Evolutionary conservation across 2,113 vertebrate species (phyloP).

Genomic region (Silurus glanis): DNA sequence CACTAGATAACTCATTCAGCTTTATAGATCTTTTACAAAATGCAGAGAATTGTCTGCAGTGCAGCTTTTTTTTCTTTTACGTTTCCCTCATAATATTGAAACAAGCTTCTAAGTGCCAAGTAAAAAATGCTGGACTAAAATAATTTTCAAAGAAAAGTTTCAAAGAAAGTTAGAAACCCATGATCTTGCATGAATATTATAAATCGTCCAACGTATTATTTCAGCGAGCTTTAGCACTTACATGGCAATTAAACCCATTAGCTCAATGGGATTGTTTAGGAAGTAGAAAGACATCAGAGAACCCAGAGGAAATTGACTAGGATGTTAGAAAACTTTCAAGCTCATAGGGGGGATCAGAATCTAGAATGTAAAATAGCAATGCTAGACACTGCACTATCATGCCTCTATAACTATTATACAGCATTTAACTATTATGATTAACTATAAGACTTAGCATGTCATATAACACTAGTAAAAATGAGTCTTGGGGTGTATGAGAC

Average conservation of each 20-base stretch:
- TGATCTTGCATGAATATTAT: neutral
- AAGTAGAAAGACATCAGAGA: neutral
- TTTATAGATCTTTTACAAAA: conserved; percentile 23
- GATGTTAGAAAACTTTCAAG: neutral
- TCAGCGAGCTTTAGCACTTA: neutral
- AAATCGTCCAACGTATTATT: neutral
- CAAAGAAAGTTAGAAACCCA: neutral
- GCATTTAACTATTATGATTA: neutral
- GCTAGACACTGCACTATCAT: neutral
- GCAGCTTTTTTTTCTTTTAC: neutral
- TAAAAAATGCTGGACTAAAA: neutral
- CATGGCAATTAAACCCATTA: neutral
- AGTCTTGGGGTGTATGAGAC: neutral
- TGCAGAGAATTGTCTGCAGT: conserved; percentile 5
- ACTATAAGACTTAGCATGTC: neutral
- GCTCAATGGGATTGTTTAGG: neutral
- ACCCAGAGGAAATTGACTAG: neutral
- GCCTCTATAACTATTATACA: neutral
- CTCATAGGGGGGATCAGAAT: neutral
- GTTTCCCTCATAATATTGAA: conserved; percentile 6
- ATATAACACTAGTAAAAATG: conserved; percentile 8
- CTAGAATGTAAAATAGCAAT: neutral
- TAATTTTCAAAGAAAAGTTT: neutral
- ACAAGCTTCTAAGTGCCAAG: neutral
- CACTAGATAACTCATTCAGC: conserved; percentile 1